These are phyloP conservation scores for Ypsolopha scabrella DNA, from an alignment of 2,888 invertebrate genomes.

Conservation along the genomic window DNA sequence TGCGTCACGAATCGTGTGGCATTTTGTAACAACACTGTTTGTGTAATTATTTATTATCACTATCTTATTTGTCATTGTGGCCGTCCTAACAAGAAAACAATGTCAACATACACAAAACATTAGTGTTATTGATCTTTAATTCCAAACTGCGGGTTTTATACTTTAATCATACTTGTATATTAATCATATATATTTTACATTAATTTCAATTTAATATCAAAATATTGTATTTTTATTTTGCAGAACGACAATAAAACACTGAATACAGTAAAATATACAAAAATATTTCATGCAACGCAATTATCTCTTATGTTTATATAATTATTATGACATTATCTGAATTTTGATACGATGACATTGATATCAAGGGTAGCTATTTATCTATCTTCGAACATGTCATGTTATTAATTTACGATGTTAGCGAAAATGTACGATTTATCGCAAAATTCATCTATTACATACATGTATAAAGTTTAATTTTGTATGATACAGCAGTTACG, in stretches of 20 bases:
- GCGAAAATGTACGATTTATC: no score
- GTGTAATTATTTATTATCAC: neutral
- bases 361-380: constrained; percentile 1
- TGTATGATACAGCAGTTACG: no score
- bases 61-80: neutral
- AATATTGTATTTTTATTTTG: no score
- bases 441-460: no score
- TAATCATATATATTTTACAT: no score
- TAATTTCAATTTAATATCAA: no score
- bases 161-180: no score
- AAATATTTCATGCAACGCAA: neutral
- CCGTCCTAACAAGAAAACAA: neutral
- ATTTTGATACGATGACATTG: constrained; percentile 1
- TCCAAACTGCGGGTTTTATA: neutral
- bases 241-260: no score
- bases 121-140: neutral
- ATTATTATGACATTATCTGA: neutral
- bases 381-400: constrained; percentile 1
- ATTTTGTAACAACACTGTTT: neutral
- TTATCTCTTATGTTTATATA: neutral
- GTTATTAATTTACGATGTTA: no score
- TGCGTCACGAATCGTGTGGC: neutral
- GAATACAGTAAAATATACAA: no score
- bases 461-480: no score
- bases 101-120: neutral